Base-by-base conservation (phyloP, 2,113 vertebrate species). In the Podocnemis expansa region DNA sequence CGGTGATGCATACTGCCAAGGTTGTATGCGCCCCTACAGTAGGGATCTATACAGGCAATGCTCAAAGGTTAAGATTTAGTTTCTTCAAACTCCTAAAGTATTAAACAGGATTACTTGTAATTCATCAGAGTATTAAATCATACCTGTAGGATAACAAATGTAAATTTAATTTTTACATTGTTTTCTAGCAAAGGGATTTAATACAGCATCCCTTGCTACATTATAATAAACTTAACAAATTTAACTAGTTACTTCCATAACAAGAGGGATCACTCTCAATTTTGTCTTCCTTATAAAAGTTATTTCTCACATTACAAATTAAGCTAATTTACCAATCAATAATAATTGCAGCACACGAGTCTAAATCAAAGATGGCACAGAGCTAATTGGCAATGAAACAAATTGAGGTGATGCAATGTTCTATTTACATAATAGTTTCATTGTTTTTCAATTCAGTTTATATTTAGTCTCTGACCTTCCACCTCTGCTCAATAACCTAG, bases 291-390 rank as follows among this genome's bases (percentile, higher is more conserved):
- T 84, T 94, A 83, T 49, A 70, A 85, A 87, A 75, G 52, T 4
- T 92, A 60, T 79, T 89, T 29, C 87, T 83, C 17, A 80, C 85
- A 45, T 94, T 21, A 88, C 9, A 76, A 82, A 49, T 86, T 29
- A 70, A 76, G 55, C 73, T 1, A 83, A 80, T 94, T 83, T 81
- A 90, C 24, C 80, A 54, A 31, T 80, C 19, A 82, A 76, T 76
- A 43, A 2, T 29, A 56, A 45, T 60, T 47, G 3, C 31, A 89
- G 88, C 78, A 95, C 86, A 86, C 80, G 13, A 85, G 70, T 5
- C n/a, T 47, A 8, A 85, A 90, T 76, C 2, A 75, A 84, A 86
- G 8, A 76, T 78, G 6, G 34, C 6, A n/a, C 17, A 47, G 29
- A 22, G 27, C 24, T 58, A 79, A 31, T 75, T 67, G 56, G 63